Evolutionary conservation across 2,113 vertebrate species (phyloP).

Genomic region (Ochotona princeps): DNA sequence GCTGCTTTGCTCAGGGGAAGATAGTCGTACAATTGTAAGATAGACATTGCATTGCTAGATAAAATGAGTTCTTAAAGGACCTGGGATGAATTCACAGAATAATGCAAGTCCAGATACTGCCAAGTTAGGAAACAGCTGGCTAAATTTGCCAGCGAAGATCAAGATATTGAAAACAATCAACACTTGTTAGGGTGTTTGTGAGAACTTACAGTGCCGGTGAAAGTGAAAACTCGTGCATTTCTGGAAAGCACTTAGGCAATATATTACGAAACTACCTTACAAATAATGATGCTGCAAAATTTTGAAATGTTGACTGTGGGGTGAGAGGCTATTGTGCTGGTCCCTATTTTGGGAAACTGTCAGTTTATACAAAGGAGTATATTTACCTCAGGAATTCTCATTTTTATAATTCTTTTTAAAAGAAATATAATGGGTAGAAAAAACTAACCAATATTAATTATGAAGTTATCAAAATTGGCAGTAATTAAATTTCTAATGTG

Average conservation of each 20-base stretch:
- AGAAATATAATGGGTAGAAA: constrained; percentile 23
- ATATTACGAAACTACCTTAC: not conserved
- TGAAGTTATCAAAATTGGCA: constrained; percentile 35
- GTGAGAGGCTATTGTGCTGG: constrained; percentile 22
- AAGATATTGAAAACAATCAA: constrained; percentile 18
- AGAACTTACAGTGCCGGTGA: not conserved
- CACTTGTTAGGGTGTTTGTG: not conserved
- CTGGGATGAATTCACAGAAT: not conserved
- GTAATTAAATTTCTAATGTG: constrained; percentile 33
- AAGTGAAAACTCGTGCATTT: constrained; percentile 37
- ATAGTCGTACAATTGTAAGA: constrained; percentile 26
- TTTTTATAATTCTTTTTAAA: constrained; percentile 54
- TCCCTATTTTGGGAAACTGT: constrained; percentile 5
- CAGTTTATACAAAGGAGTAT: constrained; percentile 40
- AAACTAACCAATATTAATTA: constrained; percentile 51
- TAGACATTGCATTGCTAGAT: not conserved
- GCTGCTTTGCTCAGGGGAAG: not conserved
- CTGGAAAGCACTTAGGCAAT: constrained; percentile 15
- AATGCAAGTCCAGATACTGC: not conserved
- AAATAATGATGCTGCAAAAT: constrained; percentile 28
- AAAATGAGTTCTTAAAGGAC: constrained; percentile 38
- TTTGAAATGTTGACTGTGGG: constrained; percentile 24
- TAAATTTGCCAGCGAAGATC: constrained; percentile 39
- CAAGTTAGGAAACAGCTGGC: constrained; percentile 37
- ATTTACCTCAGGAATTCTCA: constrained; percentile 46